Base-by-base conservation (phyloP, 2,797 vertebrate genomes). In the Labeo calbasu region DNA sequence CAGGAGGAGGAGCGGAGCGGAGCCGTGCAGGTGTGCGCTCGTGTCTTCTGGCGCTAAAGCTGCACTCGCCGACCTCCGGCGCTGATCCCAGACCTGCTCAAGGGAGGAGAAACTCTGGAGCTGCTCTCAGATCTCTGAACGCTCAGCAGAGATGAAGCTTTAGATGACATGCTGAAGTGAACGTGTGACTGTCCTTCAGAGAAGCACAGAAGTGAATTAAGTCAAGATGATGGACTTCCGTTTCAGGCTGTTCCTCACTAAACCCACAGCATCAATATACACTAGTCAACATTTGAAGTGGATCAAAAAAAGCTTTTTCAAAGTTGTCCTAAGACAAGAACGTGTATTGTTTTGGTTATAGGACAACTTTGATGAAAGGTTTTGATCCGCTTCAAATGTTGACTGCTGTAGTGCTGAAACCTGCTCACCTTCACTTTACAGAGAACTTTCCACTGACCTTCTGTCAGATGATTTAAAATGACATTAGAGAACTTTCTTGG, bases 1-100 rank as follows among this genome's bases (percentile, higher is more conserved):
- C 55, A 23, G 71, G 63, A 80, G 84, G 84, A 81, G 84, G 63
- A 69, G 40, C 79, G 19, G 71, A 9, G 48, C 40, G 19, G 71
- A 9, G 48, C 40, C 66, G 23, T 79, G 57, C 77, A 79, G 76
- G 86, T 81, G 71, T 77, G 65, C 36, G 53, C 59, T 32, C 1
- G 57, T 83, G 70, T 79, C 85, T 71, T 40, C 78, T 69, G 59
- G 78, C 25, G 19, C 25, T 81, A 46, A 43, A n/a, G 43, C 59
- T 81, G 71, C 57, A 79, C 75, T 72, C 46, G n/a, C n/a, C 65
- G 75, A 86, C 53, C 43, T 70, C 65, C 61, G 28, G 9, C 15
- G 7, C 40, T 73, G 59, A 79, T 50, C 36, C 43, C 36, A 59
- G 59, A 40, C 19, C 71, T 75, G 70, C 19, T 55, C 50, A 12